Base-by-base conservation (phyloP, 1,140 invertebrate species). In the Neotoxoptera formosana region DNA sequence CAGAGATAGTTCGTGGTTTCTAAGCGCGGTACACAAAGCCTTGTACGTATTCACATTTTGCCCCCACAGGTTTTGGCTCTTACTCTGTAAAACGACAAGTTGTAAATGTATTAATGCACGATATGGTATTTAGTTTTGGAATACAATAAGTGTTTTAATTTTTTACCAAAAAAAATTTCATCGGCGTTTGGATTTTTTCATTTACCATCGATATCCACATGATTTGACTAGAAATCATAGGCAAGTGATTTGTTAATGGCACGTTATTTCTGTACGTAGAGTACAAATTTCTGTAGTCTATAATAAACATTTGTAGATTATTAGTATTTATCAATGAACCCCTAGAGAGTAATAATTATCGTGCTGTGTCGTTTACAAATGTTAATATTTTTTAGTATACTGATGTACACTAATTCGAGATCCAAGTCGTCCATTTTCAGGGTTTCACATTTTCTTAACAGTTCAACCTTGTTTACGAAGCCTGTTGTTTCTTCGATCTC, bases 81-180 rank as follows among this genome's bases (percentile, higher is more conserved):
- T 83, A 2, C 25, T 51, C 91, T 92, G 23, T n/a, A 92, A 92
- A 34, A 48, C 3, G 30, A n/a, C 7, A 30, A 48, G 1, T 21
- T n/a, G 14, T 48, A 4, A 87, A 87, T 87, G 4, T n/a, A 76
- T 76, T n/a, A 76, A n/a, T n/a, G n/a, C 30, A 76, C 30, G 14
- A 17, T 17, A 34, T 88, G 1, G 25, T 21, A 60, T 90, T 17
- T 23, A n/a, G 0, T 67, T 51, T 92, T 25, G 67, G 60, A 92
- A 34, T 25, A n/a, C 2, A 83, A 47, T 48, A 76, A 30, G 8
- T 6, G 4, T n/a, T 34, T 7, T 30, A 34, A 9, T 20, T 30
- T 1, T n/a, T 25, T 56, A 93, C 91, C 81, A 56, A 41, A 93
- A 93, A 93, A 6, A 36, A 86, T 30, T 93, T 84, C 48, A 93